Evolutionary conservation across 2,797 vertebrate genomes (phyloP).

Genomic region (Mus minutoides): DNA sequence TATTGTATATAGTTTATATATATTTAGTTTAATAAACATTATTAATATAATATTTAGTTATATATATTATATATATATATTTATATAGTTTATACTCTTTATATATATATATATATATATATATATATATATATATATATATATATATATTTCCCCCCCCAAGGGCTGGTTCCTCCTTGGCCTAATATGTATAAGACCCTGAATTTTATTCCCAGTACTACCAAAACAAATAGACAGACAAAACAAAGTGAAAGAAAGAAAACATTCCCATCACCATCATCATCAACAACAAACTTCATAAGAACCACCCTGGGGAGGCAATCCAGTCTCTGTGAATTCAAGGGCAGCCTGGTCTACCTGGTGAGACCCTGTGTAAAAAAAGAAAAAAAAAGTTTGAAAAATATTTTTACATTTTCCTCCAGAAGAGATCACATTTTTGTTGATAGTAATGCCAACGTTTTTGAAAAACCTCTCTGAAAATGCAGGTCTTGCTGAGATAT

Average conservation of each 20-base stretch:
- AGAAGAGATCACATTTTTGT: neutral
- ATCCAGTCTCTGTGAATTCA: neutral
- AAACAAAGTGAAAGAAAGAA: neutral
- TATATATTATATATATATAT: no score
- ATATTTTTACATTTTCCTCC: neutral
- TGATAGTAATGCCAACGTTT: neutral
- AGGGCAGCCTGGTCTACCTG: neutral
- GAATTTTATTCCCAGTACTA: neutral
- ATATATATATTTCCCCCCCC: no score
- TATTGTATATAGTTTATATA: no score
- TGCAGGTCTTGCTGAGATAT: neutral
- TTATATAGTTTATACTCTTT: no score
- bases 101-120: no score
- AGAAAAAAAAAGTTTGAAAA: neutral
- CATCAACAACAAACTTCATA: neutral
- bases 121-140: no score
- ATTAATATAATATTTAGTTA: no score
- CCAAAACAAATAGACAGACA: neutral
- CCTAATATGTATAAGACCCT: neutral
- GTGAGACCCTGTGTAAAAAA: neutral
- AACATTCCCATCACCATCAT: neutral
- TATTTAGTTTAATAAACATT: no score
- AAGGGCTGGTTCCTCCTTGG: neutral
- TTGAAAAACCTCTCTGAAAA: neutral
- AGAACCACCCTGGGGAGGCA: neutral